Percentiles rank a stretch among this genome's conserved stretches.
phyloP scores from a whole-genome alignment of 2,797 vertebrate species.

The Xyrichtys novacula region DNA sequence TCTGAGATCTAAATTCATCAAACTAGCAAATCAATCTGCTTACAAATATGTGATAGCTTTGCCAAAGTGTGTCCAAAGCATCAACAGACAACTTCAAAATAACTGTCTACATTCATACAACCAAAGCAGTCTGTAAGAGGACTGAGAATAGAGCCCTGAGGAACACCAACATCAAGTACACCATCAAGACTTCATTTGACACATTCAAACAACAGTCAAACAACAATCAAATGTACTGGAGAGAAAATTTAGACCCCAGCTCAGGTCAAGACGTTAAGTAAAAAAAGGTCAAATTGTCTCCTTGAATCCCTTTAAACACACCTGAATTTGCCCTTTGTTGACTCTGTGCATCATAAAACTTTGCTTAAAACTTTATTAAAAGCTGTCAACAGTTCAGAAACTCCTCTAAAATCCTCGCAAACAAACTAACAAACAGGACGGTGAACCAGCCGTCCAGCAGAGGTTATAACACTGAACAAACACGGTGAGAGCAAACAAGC shows the following conservation, averaged over 20 bases:
- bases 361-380: not conserved
- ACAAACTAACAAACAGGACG: not conserved
- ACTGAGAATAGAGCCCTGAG: not conserved
- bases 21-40: not conserved
- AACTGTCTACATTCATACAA: too few species aligned
- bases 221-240: too few species aligned
- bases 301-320: too few species aligned
- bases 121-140: not conserved
- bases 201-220: too few species aligned
- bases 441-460: not conserved
- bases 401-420: not conserved
- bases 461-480: constrained; percentile 9
- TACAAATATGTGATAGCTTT: not conserved
- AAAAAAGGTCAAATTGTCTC: too few species aligned
- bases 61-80: not conserved
- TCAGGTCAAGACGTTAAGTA: too few species aligned
- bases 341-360: not conserved
- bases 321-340: too few species aligned
- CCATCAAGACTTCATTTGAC: too few species aligned
- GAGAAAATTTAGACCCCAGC: too few species aligned
- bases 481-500: not conserved
- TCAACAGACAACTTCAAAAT: too few species aligned
- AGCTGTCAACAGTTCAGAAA: not conserved
- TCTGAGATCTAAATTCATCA: not conserved
- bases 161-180: not conserved